Percentiles rank a stretch among this genome's conserved stretches.
phyloP scores from a whole-genome alignment of 1,140 invertebrate species.

The Carposina sasakii region DNA sequence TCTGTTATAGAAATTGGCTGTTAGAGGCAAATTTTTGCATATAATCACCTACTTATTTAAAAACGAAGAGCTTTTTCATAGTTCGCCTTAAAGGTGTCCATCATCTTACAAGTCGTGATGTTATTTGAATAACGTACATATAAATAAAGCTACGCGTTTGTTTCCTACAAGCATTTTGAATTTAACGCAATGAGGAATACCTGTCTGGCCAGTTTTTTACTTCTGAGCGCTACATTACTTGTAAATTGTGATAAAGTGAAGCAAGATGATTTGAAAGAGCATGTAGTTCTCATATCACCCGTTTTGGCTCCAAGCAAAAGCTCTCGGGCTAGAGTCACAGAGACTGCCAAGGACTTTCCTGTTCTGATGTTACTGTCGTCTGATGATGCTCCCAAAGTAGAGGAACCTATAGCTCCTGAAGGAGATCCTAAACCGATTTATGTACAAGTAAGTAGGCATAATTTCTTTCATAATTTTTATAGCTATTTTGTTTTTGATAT shows the following conservation, averaged over 20 bases:
- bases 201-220: too few relatives aligned
- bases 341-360: constrained; percentile 59
- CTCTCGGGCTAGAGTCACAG: constrained; percentile 26
- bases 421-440: constrained; percentile 35
- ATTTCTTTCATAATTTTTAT: too few relatives aligned
- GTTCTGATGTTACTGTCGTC: constrained; percentile 38
- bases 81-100: constrained; percentile 18
- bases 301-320: constrained; percentile 41
- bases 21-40: too few relatives aligned
- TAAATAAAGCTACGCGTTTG: constrained; percentile 37
- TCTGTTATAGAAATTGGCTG: too few relatives aligned
- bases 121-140: constrained; percentile 33
- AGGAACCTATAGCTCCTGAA: constrained; percentile 11
- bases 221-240: constrained; percentile 10
- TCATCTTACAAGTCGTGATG: constrained; percentile 39
- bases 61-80: too few relatives aligned
- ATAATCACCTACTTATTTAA: too few relatives aligned
- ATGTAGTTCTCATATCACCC: constrained; percentile 39
- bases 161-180: constrained; percentile 16
- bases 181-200: constrained; percentile 22
- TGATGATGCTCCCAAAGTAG: constrained; percentile 17
- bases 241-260: constrained; percentile 9
- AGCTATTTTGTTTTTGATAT: neutral
- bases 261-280: constrained; percentile 19
- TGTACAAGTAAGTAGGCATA: constrained; percentile 56